These are phyloP conservation scores for Hecatera dysodea DNA, from an alignment of 2,888 invertebrate genomes.

Conservation along the genomic window DNA sequence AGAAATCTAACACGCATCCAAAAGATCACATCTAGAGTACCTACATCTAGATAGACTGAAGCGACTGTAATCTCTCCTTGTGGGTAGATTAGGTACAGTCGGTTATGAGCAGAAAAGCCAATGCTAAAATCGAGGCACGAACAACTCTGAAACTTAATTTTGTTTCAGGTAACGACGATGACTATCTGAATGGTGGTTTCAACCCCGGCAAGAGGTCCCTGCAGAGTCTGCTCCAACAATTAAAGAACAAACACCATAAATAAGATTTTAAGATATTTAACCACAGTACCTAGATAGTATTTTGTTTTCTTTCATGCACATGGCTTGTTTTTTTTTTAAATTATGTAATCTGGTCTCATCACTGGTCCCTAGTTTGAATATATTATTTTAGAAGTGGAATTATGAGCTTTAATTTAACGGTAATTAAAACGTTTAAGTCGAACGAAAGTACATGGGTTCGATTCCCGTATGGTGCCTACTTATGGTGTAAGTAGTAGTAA, in stretches of 20 bases:
- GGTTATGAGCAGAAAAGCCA: too few relatives aligned
- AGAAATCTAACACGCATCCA: background rate
- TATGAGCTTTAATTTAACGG: background rate
- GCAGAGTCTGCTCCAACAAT: conserved; percentile 65
- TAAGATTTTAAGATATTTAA: background rate
- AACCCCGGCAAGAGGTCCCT: conserved; percentile 85
- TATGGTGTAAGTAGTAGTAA: too few relatives aligned
- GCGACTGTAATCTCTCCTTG: too few relatives aligned
- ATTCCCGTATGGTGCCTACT: too few relatives aligned
- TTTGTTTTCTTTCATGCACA: background rate
- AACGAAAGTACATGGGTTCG: too few relatives aligned
- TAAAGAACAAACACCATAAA: conserved; percentile 65
- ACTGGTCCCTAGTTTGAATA: conserved; percentile 31
- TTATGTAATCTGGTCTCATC: conserved; percentile 50
- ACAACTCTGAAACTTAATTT: background rate
- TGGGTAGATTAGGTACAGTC: too few relatives aligned
- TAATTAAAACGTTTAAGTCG: too few relatives aligned
- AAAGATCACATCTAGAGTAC: background rate
- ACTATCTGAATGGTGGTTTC: conserved; percentile 80
- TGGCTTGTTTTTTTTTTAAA: conserved; percentile 8
- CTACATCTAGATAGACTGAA: too few relatives aligned
- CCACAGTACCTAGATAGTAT: background rate
- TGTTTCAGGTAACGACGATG: conserved; percentile 78
- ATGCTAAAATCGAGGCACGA: background rate
- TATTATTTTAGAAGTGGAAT: background rate